Conservation (phyloP, 30 jellyfish, hydroid and myxozoan genomes). For the Chrysaora quinquecirrha region DNA sequence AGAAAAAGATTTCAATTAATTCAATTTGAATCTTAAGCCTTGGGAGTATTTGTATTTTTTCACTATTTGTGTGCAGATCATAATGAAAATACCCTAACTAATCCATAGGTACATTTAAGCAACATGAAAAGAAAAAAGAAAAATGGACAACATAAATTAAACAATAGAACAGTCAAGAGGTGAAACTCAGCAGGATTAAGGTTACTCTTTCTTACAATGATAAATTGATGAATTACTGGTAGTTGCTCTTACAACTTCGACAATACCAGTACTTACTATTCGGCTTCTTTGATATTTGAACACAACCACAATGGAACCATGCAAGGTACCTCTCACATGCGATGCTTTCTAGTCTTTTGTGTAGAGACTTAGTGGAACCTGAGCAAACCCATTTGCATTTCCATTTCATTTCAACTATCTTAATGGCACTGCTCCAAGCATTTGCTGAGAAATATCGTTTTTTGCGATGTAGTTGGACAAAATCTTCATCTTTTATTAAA, state of each 20-base stretch:
- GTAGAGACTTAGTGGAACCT: constrained; percentile 1
- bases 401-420: not conserved
- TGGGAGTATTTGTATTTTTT: not conserved
- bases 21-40: not conserved
- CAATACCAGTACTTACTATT: not conserved
- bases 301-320: not conserved
- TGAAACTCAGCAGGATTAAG: not conserved
- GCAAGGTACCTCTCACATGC: not conserved
- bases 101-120: not conserved
- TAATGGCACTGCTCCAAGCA: constrained; percentile 4
- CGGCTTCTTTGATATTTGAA: not conserved
- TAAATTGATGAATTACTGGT: not conserved
- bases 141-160: not conserved
- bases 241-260: not conserved
- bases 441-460: constrained; percentile 10
- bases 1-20: too few relatives aligned
- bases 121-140: too few relatives aligned
- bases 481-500: constrained; percentile 9
- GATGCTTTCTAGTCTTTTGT: constrained; percentile 3
- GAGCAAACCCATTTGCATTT: constrained; percentile 27
- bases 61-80: too few relatives aligned
- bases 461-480: not conserved
- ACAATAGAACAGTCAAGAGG: not conserved
- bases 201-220: not conserved
- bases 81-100: too few relatives aligned